Evolutionary conservation across 2,797 vertebrate genomes (phyloP), one percentile per base, ranked within the genome.

Genomic region (Rhynchotus rufescens): DNA sequence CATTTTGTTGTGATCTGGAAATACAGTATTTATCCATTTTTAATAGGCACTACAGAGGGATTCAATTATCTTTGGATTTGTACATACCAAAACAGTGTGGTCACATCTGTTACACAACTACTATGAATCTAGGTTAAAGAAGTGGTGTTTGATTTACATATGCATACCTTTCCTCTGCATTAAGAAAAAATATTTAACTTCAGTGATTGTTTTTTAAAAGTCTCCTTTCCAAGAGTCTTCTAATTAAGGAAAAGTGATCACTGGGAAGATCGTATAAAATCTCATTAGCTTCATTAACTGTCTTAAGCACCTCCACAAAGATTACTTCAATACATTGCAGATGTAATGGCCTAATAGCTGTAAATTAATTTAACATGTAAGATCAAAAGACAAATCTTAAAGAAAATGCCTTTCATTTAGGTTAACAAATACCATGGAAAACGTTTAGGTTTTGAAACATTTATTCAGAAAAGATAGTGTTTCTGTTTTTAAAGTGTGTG

Each of bases 61-160:
- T 94, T 95, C 73, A 91, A 93, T 94, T 95, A 93, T 80, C 69
- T 86, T 75, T 62, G 57, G 59, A 81, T 91, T 59, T 72, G 59
- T 73, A 68, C 62, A 66, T 11, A 59, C 65, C 65, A 93, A 78
- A 78, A 86, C 89, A 80, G 66, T 57, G 59, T 60, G 49, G 76
- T 84, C 91, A 92, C 87, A 89, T 95, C 86, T 96, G 91, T 85
- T 90, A 81, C 76, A 91, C 76, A 92, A 93, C 79, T 66, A 78
- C 69, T 66, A 68, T 56, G 56, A 91, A 94, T 86, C 76, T 90
- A 90, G 69, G 79, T 69, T 90, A 77, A 94, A 94, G 79, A 91
- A 67, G 57, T 92, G 42, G 7, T 75, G 28, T 28, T 75, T 91
- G 80, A 68, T 47, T 90, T 92, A 89, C 51, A 13, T 15, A 86